Evolutionary conservation across 2,888 invertebrate genomes (phyloP).

Genomic region (Andrena marginata): DNA sequence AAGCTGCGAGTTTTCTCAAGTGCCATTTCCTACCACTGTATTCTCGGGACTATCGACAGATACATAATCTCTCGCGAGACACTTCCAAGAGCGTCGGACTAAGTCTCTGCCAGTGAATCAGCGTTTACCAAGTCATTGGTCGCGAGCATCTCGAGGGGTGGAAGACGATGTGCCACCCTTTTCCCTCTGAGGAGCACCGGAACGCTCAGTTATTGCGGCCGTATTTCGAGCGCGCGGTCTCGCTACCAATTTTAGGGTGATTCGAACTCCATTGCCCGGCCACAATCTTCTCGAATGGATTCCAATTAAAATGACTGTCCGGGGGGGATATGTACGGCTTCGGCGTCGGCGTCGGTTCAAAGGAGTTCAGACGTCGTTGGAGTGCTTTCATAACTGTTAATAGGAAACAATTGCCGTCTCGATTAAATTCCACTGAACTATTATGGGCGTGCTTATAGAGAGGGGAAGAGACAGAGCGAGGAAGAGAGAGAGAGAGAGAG

Average conservation of each 20-base stretch:
- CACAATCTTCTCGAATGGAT: conserved; percentile 51
- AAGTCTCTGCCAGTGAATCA: not conserved
- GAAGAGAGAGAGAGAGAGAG: not conserved
- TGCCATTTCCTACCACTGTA: not conserved
- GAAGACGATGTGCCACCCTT: not conserved
- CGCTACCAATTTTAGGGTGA: conserved; percentile 44
- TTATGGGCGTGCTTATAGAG: conserved; percentile 31
- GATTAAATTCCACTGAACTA: conserved; percentile 70
- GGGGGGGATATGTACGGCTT: conserved; percentile 42
- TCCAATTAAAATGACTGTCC: conserved; percentile 59
- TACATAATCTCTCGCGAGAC: not conserved
- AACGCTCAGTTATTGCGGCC: not conserved
- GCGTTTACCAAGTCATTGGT: too few species aligned
- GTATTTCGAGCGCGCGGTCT: not conserved
- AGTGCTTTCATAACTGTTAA: conserved; percentile 68
- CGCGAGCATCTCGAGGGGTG: not conserved
- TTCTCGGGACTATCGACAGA: not conserved
- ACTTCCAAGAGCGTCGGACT: not conserved
- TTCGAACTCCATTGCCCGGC: conserved; percentile 27
- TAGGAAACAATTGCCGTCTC: conserved; percentile 68
- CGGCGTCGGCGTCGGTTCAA: conserved; percentile 44
- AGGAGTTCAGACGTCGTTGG: conserved; percentile 56
- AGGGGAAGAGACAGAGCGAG: not conserved
- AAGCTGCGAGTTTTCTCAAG: not conserved
- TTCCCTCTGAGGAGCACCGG: not conserved